Base-by-base conservation (phyloP, 2,888 invertebrate species). In the Calameuta idolon region DNA sequence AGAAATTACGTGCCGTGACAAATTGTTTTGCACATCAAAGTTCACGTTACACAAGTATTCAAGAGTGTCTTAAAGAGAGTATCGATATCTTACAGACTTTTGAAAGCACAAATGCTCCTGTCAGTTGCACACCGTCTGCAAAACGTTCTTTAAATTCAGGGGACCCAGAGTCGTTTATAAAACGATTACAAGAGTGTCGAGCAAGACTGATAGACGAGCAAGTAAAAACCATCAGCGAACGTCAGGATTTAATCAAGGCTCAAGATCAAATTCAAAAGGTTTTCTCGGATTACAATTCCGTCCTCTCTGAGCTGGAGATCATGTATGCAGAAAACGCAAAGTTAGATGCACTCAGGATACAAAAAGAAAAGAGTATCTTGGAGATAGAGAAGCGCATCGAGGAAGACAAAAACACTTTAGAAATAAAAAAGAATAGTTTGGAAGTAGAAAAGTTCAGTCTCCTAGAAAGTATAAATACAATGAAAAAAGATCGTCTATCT, bases 241-340 rank as follows among this genome's bases (percentile, higher is more conserved):
- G 83, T 15, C 86, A 88, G 79, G 80, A 82, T 12, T 80, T 87
- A 69, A 83, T 87, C 12, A 85, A 86, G 75, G 79, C 85, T 12
- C 88, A 89, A 74, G 85, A 86, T 31, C 81, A 87, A 40, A 86
- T 87, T 77, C 86, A 88, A 76, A 85, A 86, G 76, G 84, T 90
- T 34, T 86, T 90, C 69, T 86, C 84, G 1, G 86, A 89, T 69
- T 89, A 88, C 68, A 86, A 85, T 78, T 84, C 85, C 1, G 76
- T 85, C 33, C 74, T 89, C 1, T 83, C 84, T 55, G 88, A 90
- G 71, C 76, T 89, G 11, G 85, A 89, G 77, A 84, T 84, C 11
- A 69, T 85, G 11, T 81, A 86, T n/a, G 82, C 85, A n/a, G 87
- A 88, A 69, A 86, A 84, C 78, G 73, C 74, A 0, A 86, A 88